A percentile compares a stretch with the other conserved stretches of the same genome.
These are phyloP conservation scores for Atrina japonica DNA, from an alignment of 2,888 invertebrate genomes.

Conservation along the genomic window DNA sequence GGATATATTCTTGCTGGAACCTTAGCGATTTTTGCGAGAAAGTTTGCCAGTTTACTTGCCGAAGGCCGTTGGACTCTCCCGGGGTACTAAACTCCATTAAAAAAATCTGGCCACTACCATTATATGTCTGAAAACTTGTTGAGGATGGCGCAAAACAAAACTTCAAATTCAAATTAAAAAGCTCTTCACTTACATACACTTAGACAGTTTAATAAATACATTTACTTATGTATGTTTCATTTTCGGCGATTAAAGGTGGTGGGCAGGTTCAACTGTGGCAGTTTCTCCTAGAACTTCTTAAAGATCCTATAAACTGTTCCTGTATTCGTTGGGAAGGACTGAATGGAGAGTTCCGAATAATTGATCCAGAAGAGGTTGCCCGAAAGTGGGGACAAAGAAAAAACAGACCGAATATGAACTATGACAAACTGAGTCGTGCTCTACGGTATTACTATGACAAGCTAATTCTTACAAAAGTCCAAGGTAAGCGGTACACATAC, in stretches of 20 bases:
- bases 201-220: too few relatives aligned
- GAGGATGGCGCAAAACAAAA: too few relatives aligned
- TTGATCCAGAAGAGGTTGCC: slow-evolving; percentile 76
- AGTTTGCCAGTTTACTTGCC: too few relatives aligned
- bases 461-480: slow-evolving; percentile 78
- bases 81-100: not conserved
- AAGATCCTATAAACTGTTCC: slow-evolving; percentile 84
- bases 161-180: too few relatives aligned
- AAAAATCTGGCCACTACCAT: not conserved
- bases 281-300: slow-evolving; percentile 96
- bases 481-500: slow-evolving; percentile 78
- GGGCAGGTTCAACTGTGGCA: slow-evolving; percentile 99
- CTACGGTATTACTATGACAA: slow-evolving; percentile 80
- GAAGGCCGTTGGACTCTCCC: too few relatives aligned
- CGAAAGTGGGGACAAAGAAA: slow-evolving; percentile 74
- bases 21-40: too few relatives aligned
- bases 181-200: too few relatives aligned
- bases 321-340: slow-evolving; percentile 75
- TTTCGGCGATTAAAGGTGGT: slow-evolving; percentile 54
- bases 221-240: too few relatives aligned
- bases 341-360: slow-evolving; percentile 75
- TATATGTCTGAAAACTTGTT: too few relatives aligned
- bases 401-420: slow-evolving; percentile 78
- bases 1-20: too few relatives aligned
- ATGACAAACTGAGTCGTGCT: slow-evolving; percentile 77